Evolutionary conservation across 2,797 vertebrate species (phyloP).

Genomic region (Notoglanidium macrostoma): DNA sequence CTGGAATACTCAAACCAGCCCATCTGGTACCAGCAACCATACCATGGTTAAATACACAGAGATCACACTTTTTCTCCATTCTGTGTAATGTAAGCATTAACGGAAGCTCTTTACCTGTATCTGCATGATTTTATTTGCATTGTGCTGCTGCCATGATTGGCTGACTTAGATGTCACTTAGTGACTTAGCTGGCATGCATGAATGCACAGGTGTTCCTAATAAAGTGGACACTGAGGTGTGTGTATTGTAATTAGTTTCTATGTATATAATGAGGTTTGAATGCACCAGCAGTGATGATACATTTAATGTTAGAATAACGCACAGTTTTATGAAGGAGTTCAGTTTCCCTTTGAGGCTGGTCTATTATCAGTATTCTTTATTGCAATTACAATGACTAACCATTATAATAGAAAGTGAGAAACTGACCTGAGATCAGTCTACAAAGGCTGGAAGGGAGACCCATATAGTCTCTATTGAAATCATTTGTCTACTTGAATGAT

Average conservation of each 20-base stretch:
- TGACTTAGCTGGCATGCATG: neutral
- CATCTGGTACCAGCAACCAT: neutral
- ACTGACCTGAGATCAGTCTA: slow-evolving; percentile 2
- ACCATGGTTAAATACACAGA: neutral
- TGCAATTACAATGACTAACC: neutral
- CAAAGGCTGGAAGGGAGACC: neutral
- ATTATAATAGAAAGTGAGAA: neutral
- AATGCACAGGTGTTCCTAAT: neutral
- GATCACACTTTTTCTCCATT: neutral
- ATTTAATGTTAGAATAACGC: slow-evolving; percentile 8
- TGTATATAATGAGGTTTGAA: neutral
- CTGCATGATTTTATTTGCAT: neutral
- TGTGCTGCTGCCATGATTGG: neutral
- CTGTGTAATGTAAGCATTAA: neutral
- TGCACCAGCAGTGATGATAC: neutral
- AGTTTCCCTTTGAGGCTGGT: neutral
- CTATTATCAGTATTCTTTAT: neutral
- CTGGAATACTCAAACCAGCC: neutral
- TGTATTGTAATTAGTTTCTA: slow-evolving; percentile 12
- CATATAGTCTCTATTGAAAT: neutral
- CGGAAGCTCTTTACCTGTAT: neutral
- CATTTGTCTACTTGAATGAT: slow-evolving; percentile 10
- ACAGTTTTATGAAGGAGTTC: slow-evolving; percentile 15
- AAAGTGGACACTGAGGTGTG: neutral
- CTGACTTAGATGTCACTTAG: neutral